phyloP scores from a whole-genome alignment of 2,888 invertebrate species.

The Apamea epomidion region DNA sequence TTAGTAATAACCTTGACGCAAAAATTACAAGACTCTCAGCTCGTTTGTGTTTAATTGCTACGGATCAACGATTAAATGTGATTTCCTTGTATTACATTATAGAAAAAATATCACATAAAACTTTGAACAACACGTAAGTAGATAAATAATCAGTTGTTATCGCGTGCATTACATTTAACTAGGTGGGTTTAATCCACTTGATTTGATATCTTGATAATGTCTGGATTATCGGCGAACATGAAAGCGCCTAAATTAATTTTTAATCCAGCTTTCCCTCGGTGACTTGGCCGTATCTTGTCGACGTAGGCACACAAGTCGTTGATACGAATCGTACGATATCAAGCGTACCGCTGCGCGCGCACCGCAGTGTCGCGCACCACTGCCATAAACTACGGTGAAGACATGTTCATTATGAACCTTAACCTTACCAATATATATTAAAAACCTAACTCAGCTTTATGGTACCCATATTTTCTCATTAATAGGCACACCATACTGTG shows the following conservation, averaged over 20 bases:
- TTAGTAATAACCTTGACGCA: constrained; percentile 59
- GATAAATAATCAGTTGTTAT: constrained; percentile 87
- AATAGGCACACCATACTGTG: constrained; percentile 17
- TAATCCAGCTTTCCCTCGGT: constrained; percentile 87
- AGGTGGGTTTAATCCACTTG: constrained; percentile 86
- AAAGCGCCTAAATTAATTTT: constrained; percentile 89
- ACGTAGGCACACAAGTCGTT: constrained; percentile 78
- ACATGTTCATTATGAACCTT: constrained; percentile 64
- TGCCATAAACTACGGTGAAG: constrained; percentile 68
- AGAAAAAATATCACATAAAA: constrained; percentile 59
- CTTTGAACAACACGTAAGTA: constrained; percentile 69
- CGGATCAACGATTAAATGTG: constrained; percentile 46
- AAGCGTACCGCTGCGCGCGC: constrained; percentile 64
- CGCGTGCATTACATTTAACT: constrained; percentile 87
- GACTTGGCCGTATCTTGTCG: constrained; percentile 80
- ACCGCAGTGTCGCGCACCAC: constrained; percentile 40
- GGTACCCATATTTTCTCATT: constrained; percentile 39
- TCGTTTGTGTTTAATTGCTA: constrained; percentile 35
- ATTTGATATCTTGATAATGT: constrained; percentile 89
- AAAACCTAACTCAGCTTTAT: constrained; percentile 54
- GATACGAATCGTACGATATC: constrained; percentile 72
- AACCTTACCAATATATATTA: constrained; percentile 36
- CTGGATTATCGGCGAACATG: constrained; percentile 89
- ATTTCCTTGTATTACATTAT: constrained; percentile 57
- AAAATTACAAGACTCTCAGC: constrained; percentile 43